Conservation (phyloP, 2,888 invertebrate species). For the Pachycephus smyrnensis region DNA sequence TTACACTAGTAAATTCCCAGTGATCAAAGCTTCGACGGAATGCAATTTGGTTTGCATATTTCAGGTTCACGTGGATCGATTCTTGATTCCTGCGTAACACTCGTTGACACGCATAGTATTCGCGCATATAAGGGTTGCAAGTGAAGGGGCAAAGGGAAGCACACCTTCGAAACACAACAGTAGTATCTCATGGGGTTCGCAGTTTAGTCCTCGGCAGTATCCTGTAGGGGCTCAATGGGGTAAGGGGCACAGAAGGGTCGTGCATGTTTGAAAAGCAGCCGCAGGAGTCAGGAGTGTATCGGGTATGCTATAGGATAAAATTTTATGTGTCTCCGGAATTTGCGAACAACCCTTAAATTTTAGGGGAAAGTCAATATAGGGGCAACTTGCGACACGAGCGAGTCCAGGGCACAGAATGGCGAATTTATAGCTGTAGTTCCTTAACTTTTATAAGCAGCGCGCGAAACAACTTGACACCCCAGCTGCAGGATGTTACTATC, state of each 20-base stretch:
- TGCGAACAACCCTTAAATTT: slow-evolving; percentile 11
- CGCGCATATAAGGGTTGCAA: slow-evolving; percentile 19
- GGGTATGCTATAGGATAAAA: not conserved
- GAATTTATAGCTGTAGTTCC: slow-evolving; percentile 46
- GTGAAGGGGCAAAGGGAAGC: not conserved
- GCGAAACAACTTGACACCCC: slow-evolving; percentile 35
- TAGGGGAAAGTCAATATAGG: slow-evolving; percentile 36
- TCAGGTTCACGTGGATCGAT: slow-evolving; percentile 49
- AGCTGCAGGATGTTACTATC: not conserved
- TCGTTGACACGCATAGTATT: not conserved
- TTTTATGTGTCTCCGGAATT: slow-evolving; percentile 6
- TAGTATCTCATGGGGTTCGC: not conserved
- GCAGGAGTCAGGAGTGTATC: not conserved
- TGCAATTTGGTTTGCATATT: slow-evolving; percentile 61
- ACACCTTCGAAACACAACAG: not conserved
- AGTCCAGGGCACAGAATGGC: slow-evolving; percentile 28
- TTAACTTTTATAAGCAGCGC: slow-evolving; percentile 37
- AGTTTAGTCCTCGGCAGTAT: not conserved
- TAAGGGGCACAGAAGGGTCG: not conserved
- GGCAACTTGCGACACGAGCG: slow-evolving; percentile 29
- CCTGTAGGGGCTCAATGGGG: not conserved
- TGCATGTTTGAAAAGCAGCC: not conserved
- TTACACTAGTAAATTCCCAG: slow-evolving; percentile 29
- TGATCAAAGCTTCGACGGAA: slow-evolving; percentile 47
- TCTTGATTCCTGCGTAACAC: slow-evolving; percentile 22